phyloP scores from a whole-genome alignment of 2,113 vertebrate species.

The Muscicapa adusta region DNA sequence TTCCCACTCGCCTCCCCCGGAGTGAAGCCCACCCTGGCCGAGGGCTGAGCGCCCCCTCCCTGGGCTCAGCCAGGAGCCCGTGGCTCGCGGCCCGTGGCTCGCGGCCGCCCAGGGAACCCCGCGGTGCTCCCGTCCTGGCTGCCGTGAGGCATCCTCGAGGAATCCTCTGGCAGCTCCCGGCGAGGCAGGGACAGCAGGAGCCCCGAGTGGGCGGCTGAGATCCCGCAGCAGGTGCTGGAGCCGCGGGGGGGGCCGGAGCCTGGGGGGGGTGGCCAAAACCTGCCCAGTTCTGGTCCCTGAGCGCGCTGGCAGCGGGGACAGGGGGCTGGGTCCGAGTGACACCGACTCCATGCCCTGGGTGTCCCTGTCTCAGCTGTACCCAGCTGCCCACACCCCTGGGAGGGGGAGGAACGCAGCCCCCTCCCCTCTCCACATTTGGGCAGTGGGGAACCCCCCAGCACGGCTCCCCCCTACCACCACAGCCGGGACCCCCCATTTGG shows the following conservation, averaged over 20 bases:
- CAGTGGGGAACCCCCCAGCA: background rate
- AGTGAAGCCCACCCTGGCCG: background rate
- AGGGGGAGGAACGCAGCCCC: background rate
- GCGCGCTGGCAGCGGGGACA: background rate
- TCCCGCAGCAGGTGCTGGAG: background rate
- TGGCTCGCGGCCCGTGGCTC: background rate
- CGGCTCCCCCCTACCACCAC: background rate
- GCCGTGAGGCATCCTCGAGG: background rate
- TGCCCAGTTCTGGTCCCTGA: background rate
- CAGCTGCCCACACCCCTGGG: background rate
- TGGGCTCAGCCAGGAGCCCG: background rate
- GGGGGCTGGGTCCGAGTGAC: accelerated
- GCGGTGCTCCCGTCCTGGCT: background rate
- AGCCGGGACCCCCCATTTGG: background rate
- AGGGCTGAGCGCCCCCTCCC: too few relatives aligned
- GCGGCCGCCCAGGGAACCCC: background rate
- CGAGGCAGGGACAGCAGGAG: background rate
- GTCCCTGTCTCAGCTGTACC: background rate
- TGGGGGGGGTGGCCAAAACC: accelerated
- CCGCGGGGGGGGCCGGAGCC: background rate
- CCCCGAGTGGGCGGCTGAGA: background rate
- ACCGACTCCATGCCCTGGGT: accelerated
- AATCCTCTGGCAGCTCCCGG: background rate
- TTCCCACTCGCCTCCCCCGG: background rate
- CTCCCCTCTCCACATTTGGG: background rate